phyloP scores from a whole-genome alignment of 2,888 invertebrate genomes.

The Pristionchus mayeri region DNA sequence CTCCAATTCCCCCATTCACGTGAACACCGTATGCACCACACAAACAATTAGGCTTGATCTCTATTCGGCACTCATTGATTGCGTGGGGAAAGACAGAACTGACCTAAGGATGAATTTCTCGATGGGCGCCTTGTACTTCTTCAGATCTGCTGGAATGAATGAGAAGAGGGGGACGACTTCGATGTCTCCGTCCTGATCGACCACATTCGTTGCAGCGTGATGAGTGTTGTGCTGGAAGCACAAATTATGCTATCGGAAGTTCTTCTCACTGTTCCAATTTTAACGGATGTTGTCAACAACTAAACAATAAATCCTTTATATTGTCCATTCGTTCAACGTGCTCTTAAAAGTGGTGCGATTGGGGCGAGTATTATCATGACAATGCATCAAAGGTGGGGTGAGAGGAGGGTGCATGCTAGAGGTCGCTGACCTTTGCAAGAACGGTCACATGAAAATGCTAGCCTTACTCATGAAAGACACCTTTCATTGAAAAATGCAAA shows the following conservation, averaged over 20 bases:
- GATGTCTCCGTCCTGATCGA: slow-evolving; percentile 73
- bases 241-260: background rate
- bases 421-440: background rate
- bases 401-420: background rate
- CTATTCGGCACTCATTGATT: background rate
- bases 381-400: background rate
- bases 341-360: background rate
- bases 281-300: too few species aligned
- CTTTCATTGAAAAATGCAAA: background rate
- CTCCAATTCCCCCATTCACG: background rate
- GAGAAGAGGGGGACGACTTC: slow-evolving; percentile 74
- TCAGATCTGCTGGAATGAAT: slow-evolving; percentile 71
- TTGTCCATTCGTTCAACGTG: too few species aligned
- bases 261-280: background rate
- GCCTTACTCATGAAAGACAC: too few species aligned
- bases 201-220: slow-evolving; percentile 74
- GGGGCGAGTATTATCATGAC: background rate
- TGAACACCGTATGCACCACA: background rate
- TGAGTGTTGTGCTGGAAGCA: slow-evolving; percentile 71
- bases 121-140: slow-evolving; percentile 69
- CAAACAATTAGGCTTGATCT: background rate
- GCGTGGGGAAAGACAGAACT: background rate
- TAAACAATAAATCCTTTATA: too few species aligned
- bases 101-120: slow-evolving; percentile 63
- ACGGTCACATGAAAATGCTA: background rate